Evolutionary conservation across 2,888 invertebrate genomes (phyloP).

Genomic region (Pseudococcus longispinus): DNA sequence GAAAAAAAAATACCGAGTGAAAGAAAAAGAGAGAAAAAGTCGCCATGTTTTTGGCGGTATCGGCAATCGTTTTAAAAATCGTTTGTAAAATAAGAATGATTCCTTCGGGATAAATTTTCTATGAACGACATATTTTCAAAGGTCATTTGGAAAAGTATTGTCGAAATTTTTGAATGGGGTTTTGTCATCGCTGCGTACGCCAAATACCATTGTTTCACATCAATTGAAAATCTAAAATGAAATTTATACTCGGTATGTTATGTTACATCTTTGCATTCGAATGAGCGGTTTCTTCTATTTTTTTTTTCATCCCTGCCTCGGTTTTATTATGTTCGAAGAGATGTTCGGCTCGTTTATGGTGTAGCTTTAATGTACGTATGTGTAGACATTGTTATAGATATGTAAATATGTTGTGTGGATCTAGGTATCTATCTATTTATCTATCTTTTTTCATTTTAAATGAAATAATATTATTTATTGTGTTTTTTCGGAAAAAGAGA

Average conservation of each 20-base stretch:
- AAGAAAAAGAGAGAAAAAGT: background rate
- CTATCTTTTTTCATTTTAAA: too few species aligned
- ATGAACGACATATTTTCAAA: conserved; percentile 28
- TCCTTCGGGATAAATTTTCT: conserved; percentile 7
- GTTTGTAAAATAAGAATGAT: conserved; percentile 12
- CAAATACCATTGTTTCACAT: background rate
- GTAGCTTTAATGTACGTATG: too few species aligned
- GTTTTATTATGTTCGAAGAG: background rate
- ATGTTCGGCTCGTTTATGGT: background rate
- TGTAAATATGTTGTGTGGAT: too few species aligned
- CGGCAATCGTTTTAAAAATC: conserved; percentile 17
- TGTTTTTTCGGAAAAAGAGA: too few species aligned
- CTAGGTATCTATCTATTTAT: too few species aligned
- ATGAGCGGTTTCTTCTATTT: background rate
- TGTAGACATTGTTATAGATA: too few species aligned
- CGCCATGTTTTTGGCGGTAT: conserved; percentile 11
- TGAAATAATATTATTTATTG: too few species aligned
- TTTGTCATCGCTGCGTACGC: background rate
- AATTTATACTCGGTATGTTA: background rate
- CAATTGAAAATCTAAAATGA: background rate
- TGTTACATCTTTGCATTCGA: conserved; percentile 5
- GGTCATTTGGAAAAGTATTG: conserved; percentile 4
- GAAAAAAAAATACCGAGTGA: background rate
- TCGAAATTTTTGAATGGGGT: background rate
- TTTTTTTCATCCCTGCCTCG: background rate